Evolutionary conservation across 2,797 vertebrate genomes (phyloP), one percentile per base, ranked within the genome.

Genomic region (Pipistrellus kuhlii): DNA sequence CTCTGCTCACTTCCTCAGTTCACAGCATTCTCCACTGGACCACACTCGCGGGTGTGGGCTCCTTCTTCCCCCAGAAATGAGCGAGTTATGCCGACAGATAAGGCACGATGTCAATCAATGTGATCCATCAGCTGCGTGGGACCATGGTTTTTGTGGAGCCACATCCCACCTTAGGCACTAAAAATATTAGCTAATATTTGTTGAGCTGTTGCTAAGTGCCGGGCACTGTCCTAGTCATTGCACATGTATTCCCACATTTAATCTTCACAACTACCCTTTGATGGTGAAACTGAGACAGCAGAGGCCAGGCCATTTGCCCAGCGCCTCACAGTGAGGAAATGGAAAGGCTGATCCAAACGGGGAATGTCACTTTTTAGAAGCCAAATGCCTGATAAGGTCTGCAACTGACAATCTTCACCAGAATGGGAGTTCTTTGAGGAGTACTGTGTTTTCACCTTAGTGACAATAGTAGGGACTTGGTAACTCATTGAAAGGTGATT

Each of bases 151-250:
- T 15, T 48, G 44, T 8, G 53, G 64, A 59, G 44, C 21, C 25
- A 44, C 10, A 27, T 88, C 62, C 66, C 17, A 21, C 11, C 66
- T 76, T n/a, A 14, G 51, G 55, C 23, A 27, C 72, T 57, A 76
- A 80, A 72, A 75, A 46, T 76, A 75, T 80, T 35, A 72, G 82
- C 71, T 80, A 76, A 53, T 90, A 72, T 88, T 91, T 95, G 81
- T 93, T 66, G 91, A 92, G 48, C 69, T 59, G 93, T 85, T 91
- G 90, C 88, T 83, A 91, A 90, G 90, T 41, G 57, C 44, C 4
- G 7, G 91, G 23, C 20, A 32, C 35, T 25, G 3, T 41, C 38
- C 88, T 75, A 27, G 76, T 86, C 27, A 18, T 35, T 4, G 62
- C 30, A 10, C 32, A 5, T 41, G 51, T 17, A 5, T 88, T 89